Conservation (phyloP, 2,113 vertebrate genomes). For the Prionailurus viverrinus region DNA sequence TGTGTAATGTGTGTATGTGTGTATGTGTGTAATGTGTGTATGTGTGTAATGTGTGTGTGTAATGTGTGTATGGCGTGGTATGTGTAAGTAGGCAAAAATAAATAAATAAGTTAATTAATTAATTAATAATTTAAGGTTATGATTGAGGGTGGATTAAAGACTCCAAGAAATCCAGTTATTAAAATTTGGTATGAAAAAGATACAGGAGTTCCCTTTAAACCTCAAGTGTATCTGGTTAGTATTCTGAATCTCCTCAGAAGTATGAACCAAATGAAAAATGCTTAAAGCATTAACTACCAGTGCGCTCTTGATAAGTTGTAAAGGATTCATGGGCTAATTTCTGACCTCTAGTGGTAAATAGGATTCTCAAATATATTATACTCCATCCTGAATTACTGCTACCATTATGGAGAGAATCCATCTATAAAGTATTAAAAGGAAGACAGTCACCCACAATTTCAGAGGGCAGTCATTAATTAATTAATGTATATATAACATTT, state of each 20-base stretch:
- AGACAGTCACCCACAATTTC: not conserved
- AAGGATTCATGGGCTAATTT: constrained; percentile 24
- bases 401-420: not conserved
- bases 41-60: too few relatives aligned
- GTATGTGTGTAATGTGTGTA: too few relatives aligned
- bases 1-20: not conserved
- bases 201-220: not conserved
- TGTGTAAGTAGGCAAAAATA: not conserved
- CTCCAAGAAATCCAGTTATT: not conserved
- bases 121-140: not conserved
- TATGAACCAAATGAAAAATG: not conserved
- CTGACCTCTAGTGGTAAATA: constrained; percentile 71
- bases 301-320: not conserved
- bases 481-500: too few relatives aligned
- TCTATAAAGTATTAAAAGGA: not conserved
- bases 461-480: too few relatives aligned
- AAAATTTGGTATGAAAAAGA: constrained; percentile 5
- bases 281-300: not conserved
- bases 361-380: not conserved
- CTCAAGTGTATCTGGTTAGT: not conserved
- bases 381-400: not conserved
- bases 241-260: not conserved
- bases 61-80: not conserved
- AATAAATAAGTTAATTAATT: not conserved
- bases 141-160: not conserved